Base-by-base conservation (phyloP, 2,113 vertebrate genomes). In the Caloenas nicobarica region DNA sequence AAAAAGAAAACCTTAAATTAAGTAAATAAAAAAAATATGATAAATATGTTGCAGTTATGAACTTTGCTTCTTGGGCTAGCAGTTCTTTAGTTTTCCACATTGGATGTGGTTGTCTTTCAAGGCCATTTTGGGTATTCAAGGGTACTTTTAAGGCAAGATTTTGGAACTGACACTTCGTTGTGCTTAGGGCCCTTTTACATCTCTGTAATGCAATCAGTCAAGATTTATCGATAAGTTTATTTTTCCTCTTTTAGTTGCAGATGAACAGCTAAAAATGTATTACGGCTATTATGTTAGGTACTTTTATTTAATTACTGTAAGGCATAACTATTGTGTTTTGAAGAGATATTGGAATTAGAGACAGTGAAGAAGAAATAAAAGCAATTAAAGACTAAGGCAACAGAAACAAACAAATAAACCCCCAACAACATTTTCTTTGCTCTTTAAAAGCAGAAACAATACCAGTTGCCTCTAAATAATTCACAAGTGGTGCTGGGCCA, bases 381-480 rank as follows among this genome's bases (percentile, higher is more conserved):
- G 28, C 26, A 84, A 72, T 81, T 51, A 85, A 85, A 56, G 48
- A 69, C 17, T 60, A 44, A 81, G 11, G 12, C 33, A 89, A 46
- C 2, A 61, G 22, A 13, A 25, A 62, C 4, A 42, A 17, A 44
- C 42, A 23, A 46, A 46, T 19, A 16, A 24, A 2, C 8, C 11
- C 8, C 17, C 18, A 19, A 61, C 29, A 85, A 70, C 13, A 42
- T 79, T 80, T 68, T 82, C 40, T 65, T 88, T 81, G 71, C 9
- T 91, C 25, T 92, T 91, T 80, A 85, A 92, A 92, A 88, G 78
- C 11, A 93, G 58, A 83, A 91, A 70, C 44, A 93, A 77, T 51
- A 16, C 4, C 57, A 86, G 33, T 44, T 82, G 16, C 58, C 36
- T 77, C 44, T 93, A 93, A 94, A 96, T 94, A 96, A 95, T 95